A percentile compares a stretch with the other conserved stretches of the same genome.
Conservation (phyloP, 2,888 invertebrate species). For the Bimastos eiseni region DNA sequence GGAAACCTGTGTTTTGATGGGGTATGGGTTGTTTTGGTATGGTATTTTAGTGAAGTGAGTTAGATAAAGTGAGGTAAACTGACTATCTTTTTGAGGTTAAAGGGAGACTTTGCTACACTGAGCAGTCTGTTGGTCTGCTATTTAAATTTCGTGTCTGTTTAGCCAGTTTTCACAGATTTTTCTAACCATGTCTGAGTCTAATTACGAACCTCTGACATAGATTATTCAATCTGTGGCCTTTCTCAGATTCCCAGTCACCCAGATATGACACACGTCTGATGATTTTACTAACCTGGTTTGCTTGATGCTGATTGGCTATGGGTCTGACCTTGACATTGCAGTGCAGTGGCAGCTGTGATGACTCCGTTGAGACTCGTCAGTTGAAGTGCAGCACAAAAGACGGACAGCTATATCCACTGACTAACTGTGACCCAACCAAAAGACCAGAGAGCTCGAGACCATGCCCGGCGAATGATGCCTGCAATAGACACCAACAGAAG, state of each 20-base stretch:
- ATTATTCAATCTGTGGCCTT: neutral
- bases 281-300: neutral
- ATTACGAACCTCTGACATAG: neutral
- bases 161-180: neutral
- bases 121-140: neutral
- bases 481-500: slow-evolving; percentile 16
- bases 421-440: slow-evolving; percentile 38
- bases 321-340: neutral
- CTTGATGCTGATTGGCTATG: neutral
- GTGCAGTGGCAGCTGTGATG: neutral
- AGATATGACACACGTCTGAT: neutral
- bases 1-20: neutral
- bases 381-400: slow-evolving; percentile 41
- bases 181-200: neutral
- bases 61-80: no score
- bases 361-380: slow-evolving; percentile 38
- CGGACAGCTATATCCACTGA: slow-evolving; percentile 36
- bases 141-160: neutral
- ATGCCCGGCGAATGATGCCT: slow-evolving; percentile 27
- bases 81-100: neutral
- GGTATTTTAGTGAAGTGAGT: neutral
- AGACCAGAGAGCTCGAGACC: slow-evolving; percentile 33
- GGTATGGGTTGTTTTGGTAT: neutral
- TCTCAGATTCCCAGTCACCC: neutral
- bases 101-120: neutral